A percentile compares a stretch with the other conserved stretches of the same genome.
Evolutionary conservation across 1,140 invertebrate genomes (phyloP).

Genomic region (Drosophila willistoni): DNA sequence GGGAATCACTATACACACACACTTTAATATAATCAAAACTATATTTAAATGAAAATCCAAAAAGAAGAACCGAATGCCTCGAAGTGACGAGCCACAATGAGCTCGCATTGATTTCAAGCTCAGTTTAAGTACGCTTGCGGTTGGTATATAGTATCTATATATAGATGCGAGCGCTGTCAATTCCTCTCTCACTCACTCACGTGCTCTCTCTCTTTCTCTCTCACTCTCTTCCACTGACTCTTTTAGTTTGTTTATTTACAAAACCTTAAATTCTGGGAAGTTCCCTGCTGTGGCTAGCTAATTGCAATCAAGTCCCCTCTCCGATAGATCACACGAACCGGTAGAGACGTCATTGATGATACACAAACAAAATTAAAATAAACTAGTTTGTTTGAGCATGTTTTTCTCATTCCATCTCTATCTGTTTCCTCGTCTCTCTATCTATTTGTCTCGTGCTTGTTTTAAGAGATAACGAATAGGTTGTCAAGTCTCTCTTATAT

Average conservation of each 20-base stretch:
- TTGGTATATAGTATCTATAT: slow-evolving; percentile 18
- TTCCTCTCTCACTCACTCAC: neutral
- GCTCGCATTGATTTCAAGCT: slow-evolving; percentile 24
- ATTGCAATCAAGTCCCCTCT: slow-evolving; percentile 12
- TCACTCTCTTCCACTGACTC: neutral
- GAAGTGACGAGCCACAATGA: slow-evolving; percentile 51
- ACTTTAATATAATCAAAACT: neutral
- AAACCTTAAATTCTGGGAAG: slow-evolving; percentile 29
- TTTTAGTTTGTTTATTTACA: slow-evolving; percentile 19
- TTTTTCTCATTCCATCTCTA: neutral
- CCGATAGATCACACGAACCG: slow-evolving; percentile 21
- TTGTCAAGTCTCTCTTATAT: neutral
- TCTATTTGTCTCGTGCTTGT: neutral
- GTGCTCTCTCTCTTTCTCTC: slow-evolving; percentile 1
- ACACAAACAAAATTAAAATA: neutral
- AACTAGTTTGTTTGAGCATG: slow-evolving; percentile 27
- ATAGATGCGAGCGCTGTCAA: neutral
- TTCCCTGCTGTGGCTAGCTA: slow-evolving; percentile 29
- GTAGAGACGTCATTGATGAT: slow-evolving; percentile 42
- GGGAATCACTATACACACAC: slow-evolving; percentile 3
- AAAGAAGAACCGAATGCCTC: slow-evolving; percentile 30
- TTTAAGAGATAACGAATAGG: neutral
- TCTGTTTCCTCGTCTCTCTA: neutral
- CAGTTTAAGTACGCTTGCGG: slow-evolving; percentile 50
- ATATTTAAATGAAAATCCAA: neutral